Percentiles rank a stretch among this genome's conserved stretches.
Conservation (phyloP, 2,888 invertebrate species). For the Agelastica alni region DNA sequence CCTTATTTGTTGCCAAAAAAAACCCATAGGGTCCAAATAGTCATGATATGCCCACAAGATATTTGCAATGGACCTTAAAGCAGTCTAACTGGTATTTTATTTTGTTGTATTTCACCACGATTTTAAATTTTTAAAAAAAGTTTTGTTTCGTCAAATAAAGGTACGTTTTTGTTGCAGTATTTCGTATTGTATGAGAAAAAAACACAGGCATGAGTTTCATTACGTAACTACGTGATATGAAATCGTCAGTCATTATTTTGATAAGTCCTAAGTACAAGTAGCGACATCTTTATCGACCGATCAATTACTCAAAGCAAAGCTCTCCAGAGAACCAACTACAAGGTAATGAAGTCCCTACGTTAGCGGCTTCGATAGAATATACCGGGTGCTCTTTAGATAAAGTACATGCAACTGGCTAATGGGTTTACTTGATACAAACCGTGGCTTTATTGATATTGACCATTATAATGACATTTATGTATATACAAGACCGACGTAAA, state of each 20-base stretch:
- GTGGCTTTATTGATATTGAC: constrained; percentile 45
- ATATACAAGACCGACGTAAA: constrained; percentile 3
- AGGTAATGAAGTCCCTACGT: constrained; percentile 47
- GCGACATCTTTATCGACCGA: constrained; percentile 52
- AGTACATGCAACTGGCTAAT: constrained; percentile 47
- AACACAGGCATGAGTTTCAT: no score
- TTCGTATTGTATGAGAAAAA: no score
- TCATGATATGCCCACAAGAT: no score
- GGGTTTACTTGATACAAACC: constrained; percentile 44
- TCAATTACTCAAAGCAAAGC: constrained; percentile 49
- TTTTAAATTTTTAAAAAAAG: no score
- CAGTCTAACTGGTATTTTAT: no score
- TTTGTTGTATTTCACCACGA: no score
- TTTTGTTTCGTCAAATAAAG: no score
- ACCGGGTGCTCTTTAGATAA: constrained; percentile 47
- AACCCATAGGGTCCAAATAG: no score
- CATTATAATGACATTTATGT: constrained; percentile 41
- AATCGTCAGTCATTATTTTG: constrained; percentile 35
- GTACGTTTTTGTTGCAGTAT: no score
- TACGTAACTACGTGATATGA: constrained; percentile 7
- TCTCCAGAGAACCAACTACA: constrained; percentile 44
- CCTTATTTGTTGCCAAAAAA: no score
- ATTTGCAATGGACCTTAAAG: no score
- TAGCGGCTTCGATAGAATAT: constrained; percentile 38
- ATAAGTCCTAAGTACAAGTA: constrained; percentile 49